Evolutionary conservation across 2,888 invertebrate species (phyloP).

Genomic region (Noctua janthina): DNA sequence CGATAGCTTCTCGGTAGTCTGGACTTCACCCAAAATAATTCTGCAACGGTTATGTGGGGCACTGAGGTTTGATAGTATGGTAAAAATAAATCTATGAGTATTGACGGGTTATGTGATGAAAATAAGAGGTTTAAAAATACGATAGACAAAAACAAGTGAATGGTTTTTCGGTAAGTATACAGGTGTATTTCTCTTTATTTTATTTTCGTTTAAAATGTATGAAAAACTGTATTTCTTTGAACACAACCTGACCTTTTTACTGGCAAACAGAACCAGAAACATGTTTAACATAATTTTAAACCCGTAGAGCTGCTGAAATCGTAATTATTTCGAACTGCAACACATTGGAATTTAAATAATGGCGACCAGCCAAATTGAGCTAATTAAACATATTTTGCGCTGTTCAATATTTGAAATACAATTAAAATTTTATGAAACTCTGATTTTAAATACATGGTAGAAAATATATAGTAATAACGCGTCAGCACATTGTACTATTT

Average conservation of each 20-base stretch:
- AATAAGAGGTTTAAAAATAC: not conserved
- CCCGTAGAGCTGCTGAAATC: slow-evolving; percentile 23
- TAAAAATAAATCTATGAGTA: not conserved
- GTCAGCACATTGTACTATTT: slow-evolving; percentile 1
- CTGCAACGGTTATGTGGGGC: slow-evolving; percentile 1
- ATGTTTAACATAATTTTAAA: slow-evolving; percentile 19
- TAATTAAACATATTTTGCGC: slow-evolving; percentile 47
- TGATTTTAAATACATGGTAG: not conserved
- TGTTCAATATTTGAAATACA: slow-evolving; percentile 31
- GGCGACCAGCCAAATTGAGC: slow-evolving; percentile 55
- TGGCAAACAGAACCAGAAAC: not conserved
- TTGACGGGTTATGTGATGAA: not conserved
- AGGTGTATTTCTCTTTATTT: not conserved
- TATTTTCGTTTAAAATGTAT: not conserved
- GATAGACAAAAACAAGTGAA: not conserved
- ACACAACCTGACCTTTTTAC: not conserved
- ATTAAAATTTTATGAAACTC: slow-evolving; percentile 5
- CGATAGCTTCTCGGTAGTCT: slow-evolving; percentile 52
- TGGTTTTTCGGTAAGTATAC: not conserved
- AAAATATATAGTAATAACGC: not conserved
- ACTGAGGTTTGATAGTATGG: not conserved
- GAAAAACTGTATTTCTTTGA: not conserved
- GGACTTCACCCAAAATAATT: slow-evolving; percentile 51
- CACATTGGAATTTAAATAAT: slow-evolving; percentile 48
- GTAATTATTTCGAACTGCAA: slow-evolving; percentile 41